Percentiles rank a stretch among this genome's conserved stretches.
phyloP scores from a whole-genome alignment of 2,888 invertebrate genomes.

The Pinctada fucata region DNA sequence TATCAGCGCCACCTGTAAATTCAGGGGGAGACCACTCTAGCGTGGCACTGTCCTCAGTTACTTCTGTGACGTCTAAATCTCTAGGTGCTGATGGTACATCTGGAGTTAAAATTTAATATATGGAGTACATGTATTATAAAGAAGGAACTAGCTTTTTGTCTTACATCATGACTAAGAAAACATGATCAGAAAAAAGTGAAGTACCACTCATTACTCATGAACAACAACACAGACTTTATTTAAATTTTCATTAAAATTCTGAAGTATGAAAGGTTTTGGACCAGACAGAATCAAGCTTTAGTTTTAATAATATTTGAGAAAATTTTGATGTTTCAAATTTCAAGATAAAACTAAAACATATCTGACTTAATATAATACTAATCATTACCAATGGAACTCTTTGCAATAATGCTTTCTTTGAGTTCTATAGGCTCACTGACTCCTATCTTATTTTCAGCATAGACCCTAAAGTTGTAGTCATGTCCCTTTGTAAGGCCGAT shows the following conservation, averaged over 20 bases:
- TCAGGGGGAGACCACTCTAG: constrained; percentile 90
- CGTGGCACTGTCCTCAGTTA: constrained; percentile 80
- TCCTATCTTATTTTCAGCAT: constrained; percentile 76
- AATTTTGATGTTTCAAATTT: no score
- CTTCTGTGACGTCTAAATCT: constrained; percentile 63
- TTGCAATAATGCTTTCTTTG: constrained; percentile 82
- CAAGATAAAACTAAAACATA: no score
- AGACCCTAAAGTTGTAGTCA: constrained; percentile 74
- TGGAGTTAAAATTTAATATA: constrained; percentile 37
- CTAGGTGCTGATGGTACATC: constrained; percentile 71
- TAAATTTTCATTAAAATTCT: no score
- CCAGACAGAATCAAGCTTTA: no score
- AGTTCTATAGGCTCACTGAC: constrained; percentile 82
- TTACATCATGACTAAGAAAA: no score
- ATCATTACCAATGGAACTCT: constrained; percentile 83
- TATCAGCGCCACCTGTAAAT: constrained; percentile 87
- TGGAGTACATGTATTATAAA: no score
- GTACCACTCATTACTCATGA: no score
- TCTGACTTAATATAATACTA: neutral
- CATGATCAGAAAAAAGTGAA: no score
- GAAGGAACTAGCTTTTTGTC: no score
- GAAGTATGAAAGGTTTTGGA: no score
- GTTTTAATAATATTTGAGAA: no score
- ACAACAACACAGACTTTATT: no score
- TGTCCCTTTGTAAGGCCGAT: constrained; percentile 61